These are phyloP conservation scores for Actinia tenebrosa DNA, from an alignment of 64 coral and sea anemone species.

Conservation along the genomic window DNA sequence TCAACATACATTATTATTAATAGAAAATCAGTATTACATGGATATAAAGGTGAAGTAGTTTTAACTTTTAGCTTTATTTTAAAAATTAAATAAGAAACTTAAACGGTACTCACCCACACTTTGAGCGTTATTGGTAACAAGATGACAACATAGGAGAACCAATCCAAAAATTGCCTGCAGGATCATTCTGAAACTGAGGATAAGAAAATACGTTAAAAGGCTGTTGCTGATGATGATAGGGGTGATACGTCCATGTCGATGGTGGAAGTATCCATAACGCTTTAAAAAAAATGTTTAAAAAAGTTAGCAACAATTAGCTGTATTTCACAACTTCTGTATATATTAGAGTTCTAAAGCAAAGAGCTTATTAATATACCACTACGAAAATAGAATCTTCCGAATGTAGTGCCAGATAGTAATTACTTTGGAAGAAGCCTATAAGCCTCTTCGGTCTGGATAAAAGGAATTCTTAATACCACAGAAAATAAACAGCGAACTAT, in stretches of 20 bases:
- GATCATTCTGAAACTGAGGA: not conserved
- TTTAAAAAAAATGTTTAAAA: not conserved
- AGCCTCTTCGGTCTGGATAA: no score
- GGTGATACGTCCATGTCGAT: not conserved
- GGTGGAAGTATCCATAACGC: not conserved
- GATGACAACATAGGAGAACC: not conserved
- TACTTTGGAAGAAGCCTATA: no score
- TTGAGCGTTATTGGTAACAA: not conserved
- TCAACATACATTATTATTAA: not conserved
- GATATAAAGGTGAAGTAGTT: not conserved
- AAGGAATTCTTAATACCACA: no score
- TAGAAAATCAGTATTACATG: no score
- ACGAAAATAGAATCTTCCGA: no score
- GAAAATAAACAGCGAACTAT: no score
- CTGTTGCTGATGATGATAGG: not conserved
- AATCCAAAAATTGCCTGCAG: not conserved
- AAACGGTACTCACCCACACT: not conserved
- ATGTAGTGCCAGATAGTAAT: no score
- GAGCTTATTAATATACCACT: no score
- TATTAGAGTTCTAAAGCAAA: not conserved
- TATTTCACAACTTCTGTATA: not conserved
- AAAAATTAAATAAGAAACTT: not conserved
- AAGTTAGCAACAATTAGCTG: no score
- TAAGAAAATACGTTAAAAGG: not conserved
- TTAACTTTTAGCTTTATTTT: no score